Evolutionary conservation across 2,797 vertebrate genomes (phyloP).

Genomic region (Pachyuromys duprasi): DNA sequence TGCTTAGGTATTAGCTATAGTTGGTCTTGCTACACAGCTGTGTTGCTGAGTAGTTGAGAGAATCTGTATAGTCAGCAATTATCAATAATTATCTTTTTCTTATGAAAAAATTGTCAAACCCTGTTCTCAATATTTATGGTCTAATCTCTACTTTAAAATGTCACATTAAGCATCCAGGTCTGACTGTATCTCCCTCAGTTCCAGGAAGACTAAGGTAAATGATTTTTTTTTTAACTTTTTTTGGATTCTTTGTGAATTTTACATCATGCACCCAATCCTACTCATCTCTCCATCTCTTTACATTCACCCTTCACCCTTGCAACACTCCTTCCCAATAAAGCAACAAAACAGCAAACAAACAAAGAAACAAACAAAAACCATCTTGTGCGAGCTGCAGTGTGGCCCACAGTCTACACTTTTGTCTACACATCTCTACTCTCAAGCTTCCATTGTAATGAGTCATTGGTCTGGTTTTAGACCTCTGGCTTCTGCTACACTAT

Average conservation of each 20-base stretch:
- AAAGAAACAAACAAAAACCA: not conserved
- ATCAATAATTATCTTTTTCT: constrained; percentile 16
- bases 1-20: not conserved
- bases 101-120: not conserved
- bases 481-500: not conserved
- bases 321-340: too few relatives aligned
- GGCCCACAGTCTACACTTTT: not conserved
- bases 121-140: not conserved
- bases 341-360: not conserved
- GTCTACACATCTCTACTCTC: not conserved
- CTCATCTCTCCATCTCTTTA: not conserved
- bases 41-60: not conserved
- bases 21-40: not conserved
- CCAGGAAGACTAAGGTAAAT: not conserved
- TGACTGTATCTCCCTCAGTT: not conserved
- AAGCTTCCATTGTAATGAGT: not conserved
- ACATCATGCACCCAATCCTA: not conserved
- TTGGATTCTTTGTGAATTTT: not conserved
- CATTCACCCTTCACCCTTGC: not conserved
- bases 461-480: not conserved
- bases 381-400: not conserved
- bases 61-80: not conserved
- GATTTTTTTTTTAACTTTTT: not conserved
- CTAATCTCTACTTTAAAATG: not conserved
- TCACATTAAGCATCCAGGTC: not conserved